phyloP scores from a whole-genome alignment of 1,140 invertebrate species.

The Druon quercuslanigerum region DNA sequence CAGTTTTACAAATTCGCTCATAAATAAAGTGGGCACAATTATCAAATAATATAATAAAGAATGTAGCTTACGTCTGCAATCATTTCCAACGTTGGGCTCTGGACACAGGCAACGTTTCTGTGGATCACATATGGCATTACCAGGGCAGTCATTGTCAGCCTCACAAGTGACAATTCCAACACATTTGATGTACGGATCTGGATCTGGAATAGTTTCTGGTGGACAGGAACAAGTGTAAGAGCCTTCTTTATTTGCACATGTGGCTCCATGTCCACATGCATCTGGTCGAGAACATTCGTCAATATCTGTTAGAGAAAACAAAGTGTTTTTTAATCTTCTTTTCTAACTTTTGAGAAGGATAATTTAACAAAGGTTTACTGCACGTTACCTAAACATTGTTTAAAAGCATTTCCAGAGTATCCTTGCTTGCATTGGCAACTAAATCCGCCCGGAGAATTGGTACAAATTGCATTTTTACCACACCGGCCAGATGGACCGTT shows the following conservation, averaged over 20 bases:
- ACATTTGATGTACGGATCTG: conserved; percentile 86
- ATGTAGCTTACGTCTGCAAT: conserved; percentile 87
- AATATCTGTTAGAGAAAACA: conserved; percentile 77
- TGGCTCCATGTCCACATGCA: conserved; percentile 86
- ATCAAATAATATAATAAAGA: no score
- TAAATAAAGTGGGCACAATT: no score
- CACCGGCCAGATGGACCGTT: conserved; percentile 88
- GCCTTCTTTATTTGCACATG: conserved; percentile 87
- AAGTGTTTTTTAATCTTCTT: not conserved
- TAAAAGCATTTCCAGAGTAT: conserved; percentile 86
- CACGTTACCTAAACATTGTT: conserved; percentile 81
- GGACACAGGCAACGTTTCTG: conserved; percentile 89
- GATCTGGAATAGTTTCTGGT: conserved; percentile 86
- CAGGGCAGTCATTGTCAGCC: conserved; percentile 86
- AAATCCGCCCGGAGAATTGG: conserved; percentile 87
- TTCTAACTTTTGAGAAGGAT: conserved; percentile 14
- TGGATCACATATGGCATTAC: conserved; percentile 90
- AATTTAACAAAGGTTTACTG: conserved; percentile 19
- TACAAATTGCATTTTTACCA: conserved; percentile 89
- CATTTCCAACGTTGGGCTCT: conserved; percentile 92
- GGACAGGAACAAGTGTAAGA: conserved; percentile 88
- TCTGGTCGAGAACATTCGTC: conserved; percentile 85
- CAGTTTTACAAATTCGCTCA: not conserved
- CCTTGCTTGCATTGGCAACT: conserved; percentile 87
- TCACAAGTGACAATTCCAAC: conserved; percentile 87